Evolutionary conservation across 2,888 invertebrate species (phyloP), one percentile per base, ranked within the genome.

Genomic region (Dynastes grantii): DNA sequence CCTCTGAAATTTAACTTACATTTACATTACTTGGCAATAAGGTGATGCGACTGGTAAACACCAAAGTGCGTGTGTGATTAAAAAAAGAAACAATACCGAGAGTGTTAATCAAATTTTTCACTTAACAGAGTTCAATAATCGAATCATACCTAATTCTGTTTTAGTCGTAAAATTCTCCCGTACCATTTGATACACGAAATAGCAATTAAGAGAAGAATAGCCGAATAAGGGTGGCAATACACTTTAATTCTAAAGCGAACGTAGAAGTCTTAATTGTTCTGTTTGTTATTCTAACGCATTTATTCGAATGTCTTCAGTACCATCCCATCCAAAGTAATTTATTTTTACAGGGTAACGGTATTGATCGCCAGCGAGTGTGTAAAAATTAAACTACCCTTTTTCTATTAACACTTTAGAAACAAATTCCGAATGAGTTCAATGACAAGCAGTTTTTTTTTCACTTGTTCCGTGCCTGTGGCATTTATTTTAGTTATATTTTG

Each of bases 281-380:
- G 58, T 71, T 71, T 71, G 71, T 71, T 71, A 71, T 55, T 71
- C 71, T 40, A 71, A 71, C 71, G 40, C 58, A 71, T 71, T 55
- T 29, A 55, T 55, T 71, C 71, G 58, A 71, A 71, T 58, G 55
- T 71, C 71, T 71, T 71, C 55, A 53, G 71, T 55, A 37, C 16
- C 16, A 13, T 45, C 53, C 37, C 55, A 16, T 32, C 32, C 37
- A 22, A 22, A 71, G 71, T 58, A 32, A 71, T 71, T 71, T 55
- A 55, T 71, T 71, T 71, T 71, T 58, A 71, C 55, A 55, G 37
- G 49, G 55, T 37, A 49, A 51, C 55, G 16, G 58, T 71, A 55
- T 71, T 55, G n/a, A 22, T 37, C 22, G 16, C 16, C 11, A 32
- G 16, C 11, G 37, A 55, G 55, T 71, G 58, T 71, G 71, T 40